Evolutionary conservation across 2,113 vertebrate species (phyloP), one percentile per base, ranked within the genome.

Genomic region (Apistogramma diplotaenia): DNA sequence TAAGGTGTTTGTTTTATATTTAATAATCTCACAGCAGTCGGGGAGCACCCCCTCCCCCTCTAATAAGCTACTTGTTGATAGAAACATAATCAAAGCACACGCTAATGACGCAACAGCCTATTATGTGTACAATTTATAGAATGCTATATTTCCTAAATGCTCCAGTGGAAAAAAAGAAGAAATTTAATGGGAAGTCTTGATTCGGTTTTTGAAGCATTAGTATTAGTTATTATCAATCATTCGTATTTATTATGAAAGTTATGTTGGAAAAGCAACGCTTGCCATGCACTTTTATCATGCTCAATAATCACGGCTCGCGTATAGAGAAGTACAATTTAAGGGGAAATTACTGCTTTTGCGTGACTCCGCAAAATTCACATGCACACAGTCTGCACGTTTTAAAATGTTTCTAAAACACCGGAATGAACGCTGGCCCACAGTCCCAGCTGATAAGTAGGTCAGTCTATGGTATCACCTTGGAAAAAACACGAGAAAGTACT

Each of bases 191-290:
- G 11, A 10, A 10, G 11, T 37, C 27, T 49, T 27, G 29, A 55
- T 73, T 7, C 23, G 9, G 23, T 49, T 49, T 60, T 29, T 70
- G 62, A 67, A 49, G 37, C 27, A 25, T 70, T 29, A 8, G 49
- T 25, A 25, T 25, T 21, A 43, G 43, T 43, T 49, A 70, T 70
- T 29, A 49, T 43, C 25, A 49, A 67, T 9, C 5, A 19, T 49
- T 29, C 9, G 18, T 46, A 46, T 67, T 60, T 74, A 73, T 62
- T 67, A 33, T 10, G 13, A 56, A 55, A 79, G 58, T 74, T 51
- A n/a, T 65, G 74, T 19, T 74, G 84, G 87, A 91, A 88, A 82
- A 87, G 82, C 85, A 87, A 78, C 81, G n/a, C 79, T 86, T 83
- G 89, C 84, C 88, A 53, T 53, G 33, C 86, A 89, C 76, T 89